Evolutionary conservation across 2,888 invertebrate genomes (phyloP).

Genomic region (Cryptus viduatorius): DNA sequence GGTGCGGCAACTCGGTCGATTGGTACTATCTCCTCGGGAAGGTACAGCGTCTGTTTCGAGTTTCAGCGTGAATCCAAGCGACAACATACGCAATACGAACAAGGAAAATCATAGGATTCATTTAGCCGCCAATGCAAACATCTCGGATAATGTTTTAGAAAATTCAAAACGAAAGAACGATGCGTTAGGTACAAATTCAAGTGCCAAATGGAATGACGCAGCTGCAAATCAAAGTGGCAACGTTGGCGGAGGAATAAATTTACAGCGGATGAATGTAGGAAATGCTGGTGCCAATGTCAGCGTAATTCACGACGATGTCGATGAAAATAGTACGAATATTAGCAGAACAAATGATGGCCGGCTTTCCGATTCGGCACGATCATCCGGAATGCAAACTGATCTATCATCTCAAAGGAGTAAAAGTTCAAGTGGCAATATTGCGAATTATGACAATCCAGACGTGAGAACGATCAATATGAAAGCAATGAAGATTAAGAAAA

Average conservation of each 20-base stretch:
- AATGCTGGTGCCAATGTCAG: conserved; percentile 27
- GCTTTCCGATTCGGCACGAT: background rate
- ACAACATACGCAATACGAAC: background rate
- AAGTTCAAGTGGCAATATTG: background rate
- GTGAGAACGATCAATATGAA: background rate
- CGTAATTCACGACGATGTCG: conserved; percentile 54
- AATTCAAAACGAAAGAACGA: background rate
- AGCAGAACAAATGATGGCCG: background rate
- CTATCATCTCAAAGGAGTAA: background rate
- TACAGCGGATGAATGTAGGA: background rate
- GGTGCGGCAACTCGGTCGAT: conserved; percentile 32
- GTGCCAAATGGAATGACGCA: conserved; percentile 12
- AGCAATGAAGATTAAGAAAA: background rate
- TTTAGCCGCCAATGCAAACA: background rate
- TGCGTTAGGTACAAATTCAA: conserved; percentile 2
- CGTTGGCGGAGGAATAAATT: background rate
- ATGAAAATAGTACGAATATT: background rate
- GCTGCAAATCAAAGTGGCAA: conserved; percentile 22
- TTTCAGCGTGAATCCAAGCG: conserved; percentile 29
- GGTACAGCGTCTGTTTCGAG: conserved; percentile 12
- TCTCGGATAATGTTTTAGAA: background rate
- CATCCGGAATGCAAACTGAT: background rate
- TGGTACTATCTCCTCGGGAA: conserved; percentile 33
- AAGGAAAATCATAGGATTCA: conserved; percentile 15
- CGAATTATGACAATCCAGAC: conserved; percentile 12